Evolutionary conservation across 2,113 vertebrate genomes (phyloP), one percentile per base, ranked within the genome.

Genomic region (Nothoprocta pentlandii): DNA sequence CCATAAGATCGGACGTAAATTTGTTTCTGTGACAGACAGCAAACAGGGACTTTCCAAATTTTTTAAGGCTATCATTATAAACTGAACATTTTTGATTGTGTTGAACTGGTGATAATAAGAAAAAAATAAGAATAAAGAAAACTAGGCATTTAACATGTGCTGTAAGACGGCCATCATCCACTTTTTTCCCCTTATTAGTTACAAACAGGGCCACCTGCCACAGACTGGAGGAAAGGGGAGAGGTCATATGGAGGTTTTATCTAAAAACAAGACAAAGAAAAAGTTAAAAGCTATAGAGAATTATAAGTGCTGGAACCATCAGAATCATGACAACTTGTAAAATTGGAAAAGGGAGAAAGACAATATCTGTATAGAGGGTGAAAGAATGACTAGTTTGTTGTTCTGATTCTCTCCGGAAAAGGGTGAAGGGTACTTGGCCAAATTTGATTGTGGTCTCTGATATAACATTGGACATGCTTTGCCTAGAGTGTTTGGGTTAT

Each of bases 81-180:
- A 93, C 10, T 36, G 44, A 84, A 81, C 59, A 90, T 76, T 93
- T 95, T 93, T 92, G 42, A 95, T 12, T 87, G 44, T 92, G 59
- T 70, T 93, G 66, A 80, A 89, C 64, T 89, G 28, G n/a, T 80
- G 47, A 92, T 91, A 96, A 81, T 51, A 85, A 87, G 87, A 92
- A 93, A 58, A 71, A 44, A 9, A 44, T 34, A 44, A 44, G 10
- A 76, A 62, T 34, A 84, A 86, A 85, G 91, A 85, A 82, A 93
- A 76, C 22, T 58, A 75, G 78, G 80, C 95, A 44, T 89, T 76
- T 51, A 86, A 78, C 13, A 26, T 36, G 9, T 94, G 84, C 89
- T 68, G 92, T 89, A 89, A 89, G 32, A 47, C 63, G 87, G 41
- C 66, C 69, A 30, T 46, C 36, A 82, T 89, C 63, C 75, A 93